Base-by-base conservation (phyloP, 1,140 invertebrate genomes). In the Drosophila insularis region DNA sequence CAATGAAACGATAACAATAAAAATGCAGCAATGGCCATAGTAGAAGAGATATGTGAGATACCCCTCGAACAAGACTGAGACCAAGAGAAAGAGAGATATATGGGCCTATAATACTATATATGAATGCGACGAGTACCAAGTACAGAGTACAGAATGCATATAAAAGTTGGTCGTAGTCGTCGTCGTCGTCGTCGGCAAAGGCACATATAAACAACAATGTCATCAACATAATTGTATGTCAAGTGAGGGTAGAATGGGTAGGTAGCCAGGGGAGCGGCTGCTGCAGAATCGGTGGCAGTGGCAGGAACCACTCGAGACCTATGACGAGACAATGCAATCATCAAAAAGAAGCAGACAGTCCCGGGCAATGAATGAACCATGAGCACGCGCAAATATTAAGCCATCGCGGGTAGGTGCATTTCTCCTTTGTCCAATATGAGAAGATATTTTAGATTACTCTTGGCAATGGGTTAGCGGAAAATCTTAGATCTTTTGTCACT, bases 251-350 rank as follows among this genome's bases (percentile, higher is more conserved):
- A 74, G 70, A 37, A 11, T 35, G 32, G 77, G 81, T 68, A 32
- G 67, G 68, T 50, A 59, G 21, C 6, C 14, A 17, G 43, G 43
- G 43, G 54, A 55, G 46, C 17, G 17, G 69, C 59, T 70, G 74
- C 14, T 23, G 69, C 59, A 74, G 75, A 59, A 68, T 68, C 63
- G 72, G 60, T 72, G 61, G 68, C 76, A 78, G 84, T 37, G 35
- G 35, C 35, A 37, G 14, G 71, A 74, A 89, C 84, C 84, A 89
- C 84, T 89, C 77, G 84, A 89, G 84, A 89, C 84, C 43, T 80
- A 89, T 89, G 84, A 89, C 84, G 80, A 89, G 80, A 89, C 84
- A 89, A 89, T 89, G 80, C 84, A 89, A 89, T 89, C 80, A 89
- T 89, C 80, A 89, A 89, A 55, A 89, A 79, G 84, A 87, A 77